A percentile compares a stretch with the other conserved stretches of the same genome.
These are phyloP conservation scores for Melinaea menophilus DNA, from an alignment of 2,888 invertebrate species.

Conservation along the genomic window DNA sequence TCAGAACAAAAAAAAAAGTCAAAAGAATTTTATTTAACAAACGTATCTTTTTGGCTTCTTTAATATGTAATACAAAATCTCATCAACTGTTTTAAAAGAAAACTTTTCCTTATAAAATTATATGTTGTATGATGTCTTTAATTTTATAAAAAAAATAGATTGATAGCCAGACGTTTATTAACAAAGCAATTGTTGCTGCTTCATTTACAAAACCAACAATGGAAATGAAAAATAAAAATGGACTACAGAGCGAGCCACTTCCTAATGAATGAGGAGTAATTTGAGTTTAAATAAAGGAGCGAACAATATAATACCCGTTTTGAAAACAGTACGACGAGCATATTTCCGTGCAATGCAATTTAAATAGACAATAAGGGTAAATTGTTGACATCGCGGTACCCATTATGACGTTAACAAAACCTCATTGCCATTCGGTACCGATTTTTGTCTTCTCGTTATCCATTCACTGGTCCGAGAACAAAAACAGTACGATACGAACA, in stretches of 20 bases:
- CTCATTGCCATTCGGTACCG: slow-evolving; percentile 30
- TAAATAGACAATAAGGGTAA: slow-evolving; percentile 57
- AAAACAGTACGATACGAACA: slow-evolving; percentile 9
- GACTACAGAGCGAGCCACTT: slow-evolving; percentile 53
- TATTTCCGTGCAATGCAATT: slow-evolving; percentile 66
- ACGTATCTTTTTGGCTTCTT: not conserved
- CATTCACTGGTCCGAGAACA: slow-evolving; percentile 15
- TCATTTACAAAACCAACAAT: slow-evolving; percentile 75
- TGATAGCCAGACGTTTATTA: slow-evolving; percentile 59
- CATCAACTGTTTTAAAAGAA: not conserved
- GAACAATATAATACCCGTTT: slow-evolving; percentile 70
- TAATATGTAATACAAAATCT: not conserved
- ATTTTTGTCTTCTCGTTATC: slow-evolving; percentile 27
- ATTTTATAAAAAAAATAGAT: slow-evolving; percentile 20
- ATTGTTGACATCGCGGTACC: slow-evolving; percentile 59
- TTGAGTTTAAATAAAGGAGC: slow-evolving; percentile 72
- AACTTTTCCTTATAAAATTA: slow-evolving; percentile 8
- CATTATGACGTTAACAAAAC: slow-evolving; percentile 46
- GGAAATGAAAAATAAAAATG: slow-evolving; percentile 63
- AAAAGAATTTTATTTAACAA: not conserved
- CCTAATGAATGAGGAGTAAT: slow-evolving; percentile 75
- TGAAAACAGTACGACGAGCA: slow-evolving; percentile 65
- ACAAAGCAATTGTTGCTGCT: slow-evolving; percentile 73
- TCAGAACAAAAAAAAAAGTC: not conserved
- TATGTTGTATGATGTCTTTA: slow-evolving; percentile 11